phyloP scores from a whole-genome alignment of 2,888 invertebrate species.

The Isoperla grammatica region DNA sequence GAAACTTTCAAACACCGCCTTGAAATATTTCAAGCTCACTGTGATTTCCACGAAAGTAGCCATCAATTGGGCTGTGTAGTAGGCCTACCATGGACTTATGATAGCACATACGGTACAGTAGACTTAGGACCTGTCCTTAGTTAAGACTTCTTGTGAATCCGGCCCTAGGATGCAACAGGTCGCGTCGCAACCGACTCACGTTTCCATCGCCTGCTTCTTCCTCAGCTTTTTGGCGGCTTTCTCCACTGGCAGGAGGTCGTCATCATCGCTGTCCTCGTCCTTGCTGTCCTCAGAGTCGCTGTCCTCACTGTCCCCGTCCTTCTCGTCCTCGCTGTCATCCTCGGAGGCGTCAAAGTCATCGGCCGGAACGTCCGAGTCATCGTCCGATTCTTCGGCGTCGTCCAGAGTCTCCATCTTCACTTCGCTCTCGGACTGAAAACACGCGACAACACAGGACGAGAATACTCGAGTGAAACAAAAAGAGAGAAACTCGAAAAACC shows the following conservation, averaged over 20 bases:
- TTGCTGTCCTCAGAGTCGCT: slow-evolving; percentile 39
- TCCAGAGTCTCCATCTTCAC: slow-evolving; percentile 11
- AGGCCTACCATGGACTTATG: too few relatives aligned
- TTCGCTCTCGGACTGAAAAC: slow-evolving; percentile 36
- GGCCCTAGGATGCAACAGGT: too few relatives aligned
- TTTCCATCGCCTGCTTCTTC: slow-evolving; percentile 62
- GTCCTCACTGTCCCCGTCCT: slow-evolving; percentile 44
- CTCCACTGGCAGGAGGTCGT: slow-evolving; percentile 79
- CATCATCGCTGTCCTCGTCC: slow-evolving; percentile 48
- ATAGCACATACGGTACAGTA: too few relatives aligned
- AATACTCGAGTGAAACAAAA: too few relatives aligned
- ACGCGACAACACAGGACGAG: too few relatives aligned
- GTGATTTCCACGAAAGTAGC: too few relatives aligned
- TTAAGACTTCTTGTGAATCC: too few relatives aligned
- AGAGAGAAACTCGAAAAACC: too few relatives aligned
- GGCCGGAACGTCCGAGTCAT: slow-evolving; percentile 27
- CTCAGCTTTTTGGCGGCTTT: slow-evolving; percentile 72
- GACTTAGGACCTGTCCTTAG: too few relatives aligned
- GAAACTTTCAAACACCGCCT: too few relatives aligned
- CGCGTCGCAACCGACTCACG: slow-evolving; percentile 41
- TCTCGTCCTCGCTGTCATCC: slow-evolving; percentile 44
- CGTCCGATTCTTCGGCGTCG: slow-evolving; percentile 31
- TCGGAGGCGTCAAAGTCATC: slow-evolving; percentile 36
- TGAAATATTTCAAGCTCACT: too few relatives aligned
- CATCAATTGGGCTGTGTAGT: too few relatives aligned